These are phyloP conservation scores for Brotula barbata DNA, from an alignment of 2,797 vertebrate genomes.

Conservation along the genomic window DNA sequence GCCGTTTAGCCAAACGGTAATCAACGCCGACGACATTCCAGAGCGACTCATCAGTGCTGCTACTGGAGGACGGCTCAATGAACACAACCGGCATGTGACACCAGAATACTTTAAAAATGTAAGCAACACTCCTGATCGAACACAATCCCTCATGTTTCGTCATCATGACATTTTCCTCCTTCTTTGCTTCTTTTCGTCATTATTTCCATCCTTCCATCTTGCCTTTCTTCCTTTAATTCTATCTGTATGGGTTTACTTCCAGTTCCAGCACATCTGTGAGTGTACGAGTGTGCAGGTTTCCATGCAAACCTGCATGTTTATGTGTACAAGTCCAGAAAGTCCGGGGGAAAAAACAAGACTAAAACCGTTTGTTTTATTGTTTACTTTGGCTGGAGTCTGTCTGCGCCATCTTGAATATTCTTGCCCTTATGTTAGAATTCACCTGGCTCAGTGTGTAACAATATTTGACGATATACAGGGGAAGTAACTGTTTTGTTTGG, in stretches of 20 bases:
- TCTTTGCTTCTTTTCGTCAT: no score
- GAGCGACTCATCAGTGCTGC: background rate
- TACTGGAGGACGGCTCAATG: background rate
- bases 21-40: background rate
- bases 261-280: background rate
- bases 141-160: no score
- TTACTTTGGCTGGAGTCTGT: conserved; percentile 15
- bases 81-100: conserved; percentile 3
- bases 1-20: no score
- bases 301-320: conserved; percentile 15
- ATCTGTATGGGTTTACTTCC: no score
- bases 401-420: conserved; percentile 38
- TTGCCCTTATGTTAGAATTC: conserved; percentile 46
- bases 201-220: background rate
- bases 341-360: conserved; percentile 12
- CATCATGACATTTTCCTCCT: no score
- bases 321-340: conserved; percentile 17
- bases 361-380: conserved; percentile 13
- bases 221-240: no score
- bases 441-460: conserved; percentile 38
- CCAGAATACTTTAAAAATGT: background rate
- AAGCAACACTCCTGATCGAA: background rate
- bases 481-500: conserved; percentile 49
- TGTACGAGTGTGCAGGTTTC: conserved; percentile 7
- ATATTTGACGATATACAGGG: conserved; percentile 47